Evolutionary conservation across 1,140 invertebrate species (phyloP).

Genomic region (Drosophila biarmipes): DNA sequence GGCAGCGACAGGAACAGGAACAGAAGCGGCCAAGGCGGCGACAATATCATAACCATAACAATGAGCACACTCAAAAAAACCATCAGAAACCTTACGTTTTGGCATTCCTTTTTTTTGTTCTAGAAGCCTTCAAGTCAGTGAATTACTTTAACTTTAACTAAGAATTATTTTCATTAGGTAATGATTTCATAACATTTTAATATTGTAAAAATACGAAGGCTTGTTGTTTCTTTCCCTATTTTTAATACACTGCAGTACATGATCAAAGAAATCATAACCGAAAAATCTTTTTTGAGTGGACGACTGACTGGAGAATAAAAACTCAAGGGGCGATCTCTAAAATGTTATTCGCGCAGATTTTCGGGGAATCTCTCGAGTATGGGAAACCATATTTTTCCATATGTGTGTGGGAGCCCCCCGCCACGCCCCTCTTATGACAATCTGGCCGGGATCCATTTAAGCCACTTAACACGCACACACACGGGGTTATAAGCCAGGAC

Average conservation of each 20-base stretch:
- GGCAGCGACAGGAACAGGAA: conserved; percentile 1
- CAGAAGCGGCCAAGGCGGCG: conserved; percentile 45
- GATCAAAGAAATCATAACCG: too few relatives aligned
- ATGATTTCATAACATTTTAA: too few relatives aligned
- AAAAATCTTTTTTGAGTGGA: neutral
- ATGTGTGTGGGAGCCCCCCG: conserved; percentile 26
- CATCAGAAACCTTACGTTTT: too few relatives aligned
- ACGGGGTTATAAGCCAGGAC: neutral
- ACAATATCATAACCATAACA: conserved; percentile 79
- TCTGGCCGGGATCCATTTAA: conserved; percentile 67
- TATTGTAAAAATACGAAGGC: too few relatives aligned
- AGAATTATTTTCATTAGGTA: too few relatives aligned
- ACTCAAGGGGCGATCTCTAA: neutral
- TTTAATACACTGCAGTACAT: too few relatives aligned
- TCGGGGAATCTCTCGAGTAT: conserved; percentile 12
- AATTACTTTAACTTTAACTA: too few relatives aligned
- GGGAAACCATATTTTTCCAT: conserved; percentile 28
- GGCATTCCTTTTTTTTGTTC: too few relatives aligned
- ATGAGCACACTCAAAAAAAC: conserved; percentile 34
- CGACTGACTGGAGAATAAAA: neutral
- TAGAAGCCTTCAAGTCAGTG: too few relatives aligned
- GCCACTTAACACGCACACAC: conserved; percentile 68
- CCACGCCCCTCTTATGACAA: conserved; percentile 54
- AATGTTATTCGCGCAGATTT: neutral
- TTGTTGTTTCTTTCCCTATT: too few relatives aligned